Conservation (phyloP, 2,797 vertebrate species). For the Lepilemur septentrionalis region DNA sequence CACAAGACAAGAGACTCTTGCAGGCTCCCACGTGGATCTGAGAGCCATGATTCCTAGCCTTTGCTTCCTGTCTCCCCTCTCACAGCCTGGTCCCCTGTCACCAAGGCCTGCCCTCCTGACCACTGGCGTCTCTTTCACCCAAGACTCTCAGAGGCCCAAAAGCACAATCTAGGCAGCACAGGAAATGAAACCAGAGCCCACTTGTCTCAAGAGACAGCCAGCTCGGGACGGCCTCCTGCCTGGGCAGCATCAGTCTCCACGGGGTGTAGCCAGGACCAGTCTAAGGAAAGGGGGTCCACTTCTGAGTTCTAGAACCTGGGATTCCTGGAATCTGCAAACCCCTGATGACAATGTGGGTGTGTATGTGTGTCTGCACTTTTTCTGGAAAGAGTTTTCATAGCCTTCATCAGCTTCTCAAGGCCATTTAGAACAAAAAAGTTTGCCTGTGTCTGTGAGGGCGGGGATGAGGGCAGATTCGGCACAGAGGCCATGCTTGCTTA, state of each 20-base stretch:
- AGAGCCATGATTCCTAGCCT: background rate
- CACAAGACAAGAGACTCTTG: background rate
- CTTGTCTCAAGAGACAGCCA: background rate
- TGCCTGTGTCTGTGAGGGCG: fast-evolving
- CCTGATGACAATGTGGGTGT: background rate
- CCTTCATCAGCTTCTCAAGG: background rate
- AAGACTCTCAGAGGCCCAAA: background rate
- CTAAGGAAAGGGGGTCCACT: background rate
- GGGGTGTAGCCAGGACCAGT: background rate
- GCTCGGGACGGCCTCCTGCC: background rate
- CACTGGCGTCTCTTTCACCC: background rate
- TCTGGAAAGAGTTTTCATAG: background rate
- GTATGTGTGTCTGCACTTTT: background rate
- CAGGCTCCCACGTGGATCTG: background rate
- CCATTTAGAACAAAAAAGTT: background rate
- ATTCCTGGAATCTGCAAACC: background rate
- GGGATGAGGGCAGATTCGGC: background rate
- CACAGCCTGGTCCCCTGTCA: background rate
- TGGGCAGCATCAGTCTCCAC: fast-evolving
- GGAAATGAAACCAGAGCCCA: background rate
- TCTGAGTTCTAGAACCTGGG: background rate
- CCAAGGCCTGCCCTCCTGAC: background rate
- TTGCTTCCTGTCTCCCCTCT: background rate
- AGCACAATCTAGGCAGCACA: background rate
- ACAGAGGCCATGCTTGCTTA: background rate